Conservation (phyloP, 2,797 vertebrate genomes). For the Eleutherodactylus coqui region DNA sequence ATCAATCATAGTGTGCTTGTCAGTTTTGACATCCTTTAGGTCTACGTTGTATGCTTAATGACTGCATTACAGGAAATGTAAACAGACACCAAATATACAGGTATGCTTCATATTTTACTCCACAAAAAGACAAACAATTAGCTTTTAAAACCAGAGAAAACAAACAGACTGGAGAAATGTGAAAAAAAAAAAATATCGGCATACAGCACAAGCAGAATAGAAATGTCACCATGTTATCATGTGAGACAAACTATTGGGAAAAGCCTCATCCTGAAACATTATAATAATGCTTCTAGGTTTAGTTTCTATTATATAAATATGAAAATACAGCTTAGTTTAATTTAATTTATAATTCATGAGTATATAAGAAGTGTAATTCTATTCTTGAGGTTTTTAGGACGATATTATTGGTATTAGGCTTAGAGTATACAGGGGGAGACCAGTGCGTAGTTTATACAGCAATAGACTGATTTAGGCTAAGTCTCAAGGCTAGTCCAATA, state of each 20-base stretch:
- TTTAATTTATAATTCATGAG: background rate
- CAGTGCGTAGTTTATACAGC: too few species aligned
- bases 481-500: too few species aligned
- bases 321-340: background rate
- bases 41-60: slow-evolving; percentile 80
- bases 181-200: slow-evolving; percentile 16
- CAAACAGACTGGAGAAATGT: slow-evolving; percentile 24
- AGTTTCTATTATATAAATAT: background rate
- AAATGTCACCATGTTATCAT: background rate
- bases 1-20: slow-evolving; percentile 83
- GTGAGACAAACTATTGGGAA: background rate
- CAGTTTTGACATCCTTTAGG: slow-evolving; percentile 83
- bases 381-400: too few species aligned
- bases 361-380: too few species aligned
- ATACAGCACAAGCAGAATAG: slow-evolving; percentile 12
- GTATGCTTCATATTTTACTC: slow-evolving; percentile 71
- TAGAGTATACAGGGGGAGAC: too few species aligned
- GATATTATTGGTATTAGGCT: too few species aligned
- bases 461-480: too few species aligned
- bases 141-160: slow-evolving; percentile 44
- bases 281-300: background rate
- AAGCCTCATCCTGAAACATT: background rate
- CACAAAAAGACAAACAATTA: slow-evolving; percentile 48
- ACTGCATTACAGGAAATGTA: slow-evolving; percentile 85
- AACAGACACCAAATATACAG: slow-evolving; percentile 81